Conservation (phyloP, 53 echinoderm and acorn worm species). For the Paracentrotus lividus region DNA sequence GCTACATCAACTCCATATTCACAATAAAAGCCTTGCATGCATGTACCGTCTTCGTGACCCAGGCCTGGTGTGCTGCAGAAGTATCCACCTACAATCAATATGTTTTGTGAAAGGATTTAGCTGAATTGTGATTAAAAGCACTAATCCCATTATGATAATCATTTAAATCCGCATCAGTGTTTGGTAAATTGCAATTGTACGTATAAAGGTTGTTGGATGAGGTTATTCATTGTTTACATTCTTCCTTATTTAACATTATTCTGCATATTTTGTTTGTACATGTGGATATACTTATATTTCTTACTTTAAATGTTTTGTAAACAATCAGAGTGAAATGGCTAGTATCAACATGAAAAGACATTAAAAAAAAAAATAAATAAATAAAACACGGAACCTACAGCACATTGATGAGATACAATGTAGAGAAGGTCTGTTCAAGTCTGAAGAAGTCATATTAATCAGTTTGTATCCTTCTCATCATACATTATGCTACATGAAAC, state of each 20-base stretch:
- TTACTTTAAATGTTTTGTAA: no score
- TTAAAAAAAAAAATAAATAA: background rate
- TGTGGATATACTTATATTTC: no score
- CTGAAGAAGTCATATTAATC: no score
- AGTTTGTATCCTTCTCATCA: no score
- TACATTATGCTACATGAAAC: background rate
- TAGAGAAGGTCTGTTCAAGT: no score
- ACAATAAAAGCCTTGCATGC: slow-evolving; percentile 86
- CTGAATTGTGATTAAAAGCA: no score
- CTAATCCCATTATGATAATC: no score
- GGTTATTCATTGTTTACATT: background rate
- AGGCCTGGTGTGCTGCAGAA: slow-evolving; percentile 93
- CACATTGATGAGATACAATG: background rate
- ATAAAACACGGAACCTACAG: background rate
- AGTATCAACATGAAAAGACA: no score
- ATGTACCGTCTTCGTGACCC: slow-evolving; percentile 80
- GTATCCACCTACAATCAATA: slow-evolving; percentile 76
- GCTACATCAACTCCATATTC: slow-evolving; percentile 84
- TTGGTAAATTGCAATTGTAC: background rate
- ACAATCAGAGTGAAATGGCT: no score
- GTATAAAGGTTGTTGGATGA: background rate
- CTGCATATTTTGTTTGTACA: background rate
- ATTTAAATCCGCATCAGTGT: no score
- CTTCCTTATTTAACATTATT: background rate
- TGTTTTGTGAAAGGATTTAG: background rate